Evolutionary conservation across 2,888 invertebrate genomes (phyloP), one percentile per base, ranked within the genome.

Genomic region (Deladenus siricidicola): DNA sequence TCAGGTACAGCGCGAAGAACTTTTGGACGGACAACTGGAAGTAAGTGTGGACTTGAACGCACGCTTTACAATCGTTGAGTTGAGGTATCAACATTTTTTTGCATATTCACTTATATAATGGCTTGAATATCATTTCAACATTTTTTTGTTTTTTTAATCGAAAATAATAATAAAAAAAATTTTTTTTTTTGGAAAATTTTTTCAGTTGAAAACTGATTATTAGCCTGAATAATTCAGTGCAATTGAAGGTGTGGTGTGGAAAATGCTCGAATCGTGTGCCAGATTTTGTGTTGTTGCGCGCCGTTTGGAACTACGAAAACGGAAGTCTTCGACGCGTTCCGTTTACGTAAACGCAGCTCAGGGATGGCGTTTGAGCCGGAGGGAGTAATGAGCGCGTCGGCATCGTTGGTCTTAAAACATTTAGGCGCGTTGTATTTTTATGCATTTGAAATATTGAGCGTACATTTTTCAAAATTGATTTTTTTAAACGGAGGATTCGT

Each of bases 161-260:
- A n/a, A n/a, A n/a, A n/a, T n/a, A n/a, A n/a, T n/a, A n/a, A n/a
- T n/a, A n/a, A n/a, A n/a, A n/a, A n/a, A n/a, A n/a, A n/a, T n/a
- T n/a, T n/a, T n/a, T n/a, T n/a, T n/a, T n/a, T n/a, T n/a, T n/a
- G n/a, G n/a, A n/a, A n/a, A n/a, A n/a, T n/a, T n/a, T n/a, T n/a
- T n/a, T n/a, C n/a, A n/a, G n/a, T n/a, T n/a, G n/a, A n/a, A n/a
- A n/a, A n/a, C n/a, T n/a, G n/a, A n/a, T n/a, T n/a, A n/a, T n/a
- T n/a, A n/a, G n/a, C n/a, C n/a, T n/a, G n/a, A n/a, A n/a, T n/a
- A n/a, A n/a, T n/a, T n/a, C n/a, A n/a, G n/a, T n/a, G n/a, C n/a
- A n/a, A n/a, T n/a, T n/a, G n/a, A n/a, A n/a, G n/a, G 43, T 70
- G 56, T 42, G 68, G 70, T 14, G 57, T 52, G 29, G 66, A 68